Evolutionary conservation across 2,888 invertebrate genomes (phyloP), one percentile per base, ranked within the genome.

Genomic region (Scaptomyza cyrtandrae): DNA sequence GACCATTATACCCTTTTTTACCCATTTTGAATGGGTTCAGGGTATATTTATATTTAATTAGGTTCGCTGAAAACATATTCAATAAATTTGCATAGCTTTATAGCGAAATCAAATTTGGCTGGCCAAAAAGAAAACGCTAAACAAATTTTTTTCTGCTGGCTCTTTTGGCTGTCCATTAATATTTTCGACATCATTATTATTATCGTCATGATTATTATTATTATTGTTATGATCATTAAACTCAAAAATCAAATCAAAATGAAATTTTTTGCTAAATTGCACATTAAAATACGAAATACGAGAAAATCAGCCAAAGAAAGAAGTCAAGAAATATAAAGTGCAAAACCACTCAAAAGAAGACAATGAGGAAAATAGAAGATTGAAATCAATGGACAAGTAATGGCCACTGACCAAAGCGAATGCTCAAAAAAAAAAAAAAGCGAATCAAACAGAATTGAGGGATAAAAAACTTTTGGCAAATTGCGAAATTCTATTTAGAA

Each of bases 401-500:
- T 59, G 70, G 74, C 65, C 73, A 56, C 31, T 31, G 44, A 58
- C 55, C 57, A 73, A 73, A 60, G 60, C 49, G 27, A 41, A 45
- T 41, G 35, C 49, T 46, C 54, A 35, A 49, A 27, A 16, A 43
- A 43, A 9, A 19, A 62, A 64, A 39, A 56, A 60, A 65, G 53
- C 63, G 49, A 60, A 48, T 24, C 24, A 24, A 24, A 24, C 1
- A 41, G 39, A 61, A 67, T 63, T 19, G 29, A 53, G 41, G 45
- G 14, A 16, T 10, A 41, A 16, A 60, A 71, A 64, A 76, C 69
- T 69, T 76, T 70, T 62, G 71, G 81, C 65, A 70, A 75, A 79
- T 79, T 72, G 70, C 75, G 48, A 82, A 88, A 80, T 86, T 88
- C 83, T 78, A 86, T 84, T 84, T 84, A 69, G 71, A 82, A 84